phyloP scores from a whole-genome alignment of 2,797 vertebrate genomes.

The Botia kubotai region DNA sequence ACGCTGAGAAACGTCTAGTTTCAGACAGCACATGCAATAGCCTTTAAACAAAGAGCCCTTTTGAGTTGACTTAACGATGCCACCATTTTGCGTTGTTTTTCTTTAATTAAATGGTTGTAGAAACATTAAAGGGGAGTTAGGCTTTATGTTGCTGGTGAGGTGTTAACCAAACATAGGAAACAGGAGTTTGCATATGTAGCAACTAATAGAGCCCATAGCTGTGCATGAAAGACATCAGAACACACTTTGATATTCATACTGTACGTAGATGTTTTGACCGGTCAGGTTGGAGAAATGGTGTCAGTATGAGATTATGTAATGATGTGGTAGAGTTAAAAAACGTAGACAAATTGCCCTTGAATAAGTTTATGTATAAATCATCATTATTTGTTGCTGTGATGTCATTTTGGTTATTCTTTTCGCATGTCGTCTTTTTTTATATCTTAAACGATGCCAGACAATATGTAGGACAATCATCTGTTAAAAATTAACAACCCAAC shows the following conservation, averaged over 20 bases:
- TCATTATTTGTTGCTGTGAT: background rate
- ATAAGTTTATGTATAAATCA: slow-evolving; percentile 4
- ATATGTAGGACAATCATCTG: slow-evolving; percentile 47
- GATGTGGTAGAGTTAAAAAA: background rate
- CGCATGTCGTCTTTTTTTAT: slow-evolving; percentile 1
- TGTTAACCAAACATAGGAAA: background rate
- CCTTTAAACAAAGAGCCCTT: background rate
- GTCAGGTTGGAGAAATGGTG: background rate
- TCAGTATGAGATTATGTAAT: slow-evolving; percentile 1
- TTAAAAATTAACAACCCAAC: slow-evolving; percentile 6
- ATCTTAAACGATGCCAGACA: slow-evolving; percentile 5
- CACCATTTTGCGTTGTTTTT: background rate
- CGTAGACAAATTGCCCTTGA: background rate
- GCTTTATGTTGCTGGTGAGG: background rate
- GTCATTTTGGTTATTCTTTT: background rate
- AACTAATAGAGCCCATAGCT: background rate
- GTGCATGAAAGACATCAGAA: background rate
- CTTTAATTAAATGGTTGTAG: background rate
- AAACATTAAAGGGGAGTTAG: background rate
- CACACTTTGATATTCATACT: background rate
- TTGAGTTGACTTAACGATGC: background rate
- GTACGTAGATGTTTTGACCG: background rate
- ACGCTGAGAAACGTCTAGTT: slow-evolving; percentile 2
- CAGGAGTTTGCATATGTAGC: background rate
- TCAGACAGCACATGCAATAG: slow-evolving; percentile 6